Percentiles rank a stretch among this genome's conserved stretches.
phyloP scores from a whole-genome alignment of 2,797 vertebrate species.

The Otolemur crassicaudatus region DNA sequence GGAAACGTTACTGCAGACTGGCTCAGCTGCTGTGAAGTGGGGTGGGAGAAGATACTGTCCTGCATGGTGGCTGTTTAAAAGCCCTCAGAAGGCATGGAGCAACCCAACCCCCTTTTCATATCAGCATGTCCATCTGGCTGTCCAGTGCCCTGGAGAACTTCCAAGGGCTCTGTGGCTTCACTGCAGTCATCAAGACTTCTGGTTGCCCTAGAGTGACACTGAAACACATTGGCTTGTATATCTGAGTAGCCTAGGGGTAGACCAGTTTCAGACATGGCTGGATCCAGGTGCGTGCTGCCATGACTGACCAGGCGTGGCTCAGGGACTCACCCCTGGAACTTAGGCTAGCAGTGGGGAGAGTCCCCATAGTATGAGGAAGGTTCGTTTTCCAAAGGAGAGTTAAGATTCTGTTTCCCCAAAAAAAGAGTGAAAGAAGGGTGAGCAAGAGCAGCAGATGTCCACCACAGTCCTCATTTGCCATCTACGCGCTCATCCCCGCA shows the following conservation, averaged over 20 bases:
- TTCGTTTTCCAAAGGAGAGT: neutral
- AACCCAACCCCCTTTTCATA: neutral
- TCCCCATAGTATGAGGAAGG: neutral
- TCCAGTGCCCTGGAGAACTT: neutral
- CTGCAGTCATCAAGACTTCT: neutral
- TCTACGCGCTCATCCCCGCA: neutral
- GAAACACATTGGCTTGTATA: neutral
- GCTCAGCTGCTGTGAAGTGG: neutral
- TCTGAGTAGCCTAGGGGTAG: neutral
- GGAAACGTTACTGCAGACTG: neutral
- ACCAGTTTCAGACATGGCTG: neutral
- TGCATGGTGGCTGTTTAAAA: neutral
- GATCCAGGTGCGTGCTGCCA: neutral
- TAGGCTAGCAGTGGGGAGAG: neutral
- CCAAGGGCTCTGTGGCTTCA: neutral
- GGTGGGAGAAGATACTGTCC: neutral
- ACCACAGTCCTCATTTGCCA: neutral
- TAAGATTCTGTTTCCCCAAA: neutral
- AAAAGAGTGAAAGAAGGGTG: neutral
- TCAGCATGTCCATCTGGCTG: neutral
- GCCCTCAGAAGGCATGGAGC: neutral
- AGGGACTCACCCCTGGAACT: neutral
- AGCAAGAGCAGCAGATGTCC: conserved; percentile 16
- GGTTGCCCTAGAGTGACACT: neutral
- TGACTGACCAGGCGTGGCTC: neutral